Conservation (phyloP, 2,888 invertebrate genomes). For the Nymphalis urticae region DNA sequence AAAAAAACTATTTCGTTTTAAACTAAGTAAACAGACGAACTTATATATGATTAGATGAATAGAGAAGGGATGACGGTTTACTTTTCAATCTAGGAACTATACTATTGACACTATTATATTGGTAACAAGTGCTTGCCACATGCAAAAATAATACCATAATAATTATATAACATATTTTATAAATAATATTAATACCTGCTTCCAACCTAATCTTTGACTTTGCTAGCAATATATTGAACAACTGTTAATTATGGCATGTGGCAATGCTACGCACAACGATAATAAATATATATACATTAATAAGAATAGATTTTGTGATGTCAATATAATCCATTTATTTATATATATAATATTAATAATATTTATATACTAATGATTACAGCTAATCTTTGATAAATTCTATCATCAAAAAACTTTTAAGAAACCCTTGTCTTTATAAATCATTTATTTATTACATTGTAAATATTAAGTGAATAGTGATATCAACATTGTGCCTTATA, state of each 20-base stretch:
- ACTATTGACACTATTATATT: background rate
- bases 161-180: background rate
- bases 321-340: background rate
- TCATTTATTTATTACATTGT: slow-evolving; percentile 18
- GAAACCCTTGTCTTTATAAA: slow-evolving; percentile 2
- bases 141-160: slow-evolving; percentile 5
- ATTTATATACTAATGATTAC: background rate
- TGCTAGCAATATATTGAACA: background rate
- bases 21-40: background rate
- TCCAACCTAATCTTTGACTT: background rate
- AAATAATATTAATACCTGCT: background rate
- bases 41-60: background rate
- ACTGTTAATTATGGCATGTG: slow-evolving; percentile 19
- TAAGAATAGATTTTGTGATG: slow-evolving; percentile 7
- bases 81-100: background rate
- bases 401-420: background rate
- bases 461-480: slow-evolving; percentile 29
- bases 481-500: slow-evolving; percentile 34
- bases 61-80: slow-evolving; percentile 3
- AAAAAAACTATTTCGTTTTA: background rate
- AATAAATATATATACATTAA: background rate
- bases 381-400: slow-evolving; percentile 1
- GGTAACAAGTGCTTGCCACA: slow-evolving; percentile 11
- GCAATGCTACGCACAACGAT: slow-evolving; percentile 5
- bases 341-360: too few relatives aligned